Evolutionary conservation across 2,888 invertebrate genomes (phyloP), one percentile per base, ranked within the genome.

Genomic region (Drosophila histrio): DNA sequence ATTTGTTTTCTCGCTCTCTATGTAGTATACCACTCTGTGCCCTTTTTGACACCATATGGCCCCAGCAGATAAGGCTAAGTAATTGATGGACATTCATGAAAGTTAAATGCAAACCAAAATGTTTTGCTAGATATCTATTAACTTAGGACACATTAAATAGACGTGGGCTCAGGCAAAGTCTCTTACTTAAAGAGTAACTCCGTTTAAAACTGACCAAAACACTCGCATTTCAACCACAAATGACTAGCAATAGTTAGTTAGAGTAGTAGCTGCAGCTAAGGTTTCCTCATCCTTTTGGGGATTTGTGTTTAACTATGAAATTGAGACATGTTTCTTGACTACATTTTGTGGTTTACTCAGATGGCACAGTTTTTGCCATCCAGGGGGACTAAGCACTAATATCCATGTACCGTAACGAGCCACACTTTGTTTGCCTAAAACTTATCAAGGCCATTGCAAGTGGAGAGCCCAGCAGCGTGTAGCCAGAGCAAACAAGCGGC

Each of bases 241-340:
- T 47, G 24, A 61, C 46, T 36, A n/a, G 19, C 43, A 19, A 38
- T 38, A 7, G 36, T 49, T 38, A 38, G 39, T 17, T 7, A 13
- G 15, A 13, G 15, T 36, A 9, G 17, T 6, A 47, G 38, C 41
- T 54, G 38, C 43, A 71, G 26, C 38, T 53, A 49, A 63, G 44
- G 38, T 41, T 58, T 39, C 9, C 52, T 22, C 6, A n/a, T n/a
- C 8, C 15, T 15, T n/a, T 22, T 19, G 41, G 30, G 41, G 30
- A 43, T 46, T 38, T 28, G 24, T 46, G 74, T 72, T 68, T 52
- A 68, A 50, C 79, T 72, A 68, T 64, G 69, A 77, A 82, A 84
- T 79, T 85, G 77, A 87, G 77, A 73, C 77, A 70, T 87, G 83
- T 75, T 74, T 62, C 67, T 72, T 84, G 77, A 82, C 77, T 79